Percentiles rank a stretch among this genome's conserved stretches.
Evolutionary conservation across 2,888 invertebrate genomes (phyloP).

Genomic region (Troides aeacus): DNA sequence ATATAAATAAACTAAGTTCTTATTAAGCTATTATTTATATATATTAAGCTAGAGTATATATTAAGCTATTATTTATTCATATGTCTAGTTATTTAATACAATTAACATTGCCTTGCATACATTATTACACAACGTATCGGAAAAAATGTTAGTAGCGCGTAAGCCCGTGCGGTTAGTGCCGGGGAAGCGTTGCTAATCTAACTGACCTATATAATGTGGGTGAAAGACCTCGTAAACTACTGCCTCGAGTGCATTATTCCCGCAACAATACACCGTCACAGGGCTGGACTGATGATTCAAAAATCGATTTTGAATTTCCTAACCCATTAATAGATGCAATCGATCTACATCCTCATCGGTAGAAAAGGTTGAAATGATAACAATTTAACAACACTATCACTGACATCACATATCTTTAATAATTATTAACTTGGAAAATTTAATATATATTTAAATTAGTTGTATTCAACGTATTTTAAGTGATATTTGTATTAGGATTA

Average conservation of each 20-base stretch:
- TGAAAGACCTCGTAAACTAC: constrained; percentile 79
- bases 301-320: neutral
- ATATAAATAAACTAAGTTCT: neutral
- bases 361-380: neutral
- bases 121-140: constrained; percentile 31
- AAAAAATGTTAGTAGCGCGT: constrained; percentile 30
- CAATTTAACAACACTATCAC: neutral
- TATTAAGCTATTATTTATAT: neutral
- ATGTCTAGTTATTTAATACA: neutral
- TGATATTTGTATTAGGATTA: neutral
- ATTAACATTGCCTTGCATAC: constrained; percentile 8
- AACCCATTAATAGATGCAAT: neutral
- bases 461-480: neutral
- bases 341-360: too few species aligned
- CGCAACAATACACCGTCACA: constrained; percentile 59
- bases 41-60: neutral
- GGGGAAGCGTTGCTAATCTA: constrained; percentile 73
- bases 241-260: constrained; percentile 72
- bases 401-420: neutral
- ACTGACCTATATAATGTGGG: constrained; percentile 76
- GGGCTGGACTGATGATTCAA: constrained; percentile 6
- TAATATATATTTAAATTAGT: neutral
- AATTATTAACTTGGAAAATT: too few species aligned
- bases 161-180: constrained; percentile 32
- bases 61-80: neutral